Conservation (phyloP, 2,797 vertebrate species). For the Taenioides sp. region DNA sequence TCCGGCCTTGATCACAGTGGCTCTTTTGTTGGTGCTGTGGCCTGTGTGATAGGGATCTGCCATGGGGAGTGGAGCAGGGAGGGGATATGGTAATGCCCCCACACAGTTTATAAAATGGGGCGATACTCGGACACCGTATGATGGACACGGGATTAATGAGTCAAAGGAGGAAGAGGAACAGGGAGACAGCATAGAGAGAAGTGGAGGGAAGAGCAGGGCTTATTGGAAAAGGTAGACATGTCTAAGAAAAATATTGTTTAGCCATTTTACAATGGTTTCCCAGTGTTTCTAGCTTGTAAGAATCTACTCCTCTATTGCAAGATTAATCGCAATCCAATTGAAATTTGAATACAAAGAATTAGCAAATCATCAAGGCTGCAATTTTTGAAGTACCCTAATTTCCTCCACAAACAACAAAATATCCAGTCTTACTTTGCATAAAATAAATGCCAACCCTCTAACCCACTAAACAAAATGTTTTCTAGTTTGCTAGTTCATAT, state of each 20-base stretch:
- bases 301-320: background rate
- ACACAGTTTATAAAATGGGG: slow-evolving; percentile 66
- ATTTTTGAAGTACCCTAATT: too few relatives aligned
- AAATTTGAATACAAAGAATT: too few relatives aligned
- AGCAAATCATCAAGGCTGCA: too few relatives aligned
- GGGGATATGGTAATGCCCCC: slow-evolving; percentile 74
- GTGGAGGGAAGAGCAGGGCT: slow-evolving; percentile 55
- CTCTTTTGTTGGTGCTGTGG: slow-evolving; percentile 73
- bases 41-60: slow-evolving; percentile 74
- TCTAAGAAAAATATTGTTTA: background rate
- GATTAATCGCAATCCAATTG: too few relatives aligned
- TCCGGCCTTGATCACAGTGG: slow-evolving; percentile 69
- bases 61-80: slow-evolving; percentile 67
- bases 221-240: slow-evolving; percentile 33
- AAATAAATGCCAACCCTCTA: too few relatives aligned
- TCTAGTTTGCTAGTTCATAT: too few relatives aligned
- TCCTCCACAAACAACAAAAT: too few relatives aligned
- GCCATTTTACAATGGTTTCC: background rate
- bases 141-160: slow-evolving; percentile 78
- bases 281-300: background rate
- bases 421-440: too few relatives aligned
- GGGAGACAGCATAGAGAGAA: slow-evolving; percentile 45
- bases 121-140: slow-evolving; percentile 69
- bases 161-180: slow-evolving; percentile 54
- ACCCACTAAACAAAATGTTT: too few relatives aligned